Evolutionary conservation across 2,797 vertebrate genomes (phyloP), one percentile per base, ranked within the genome.

Genomic region (Sandelia bainsii): DNA sequence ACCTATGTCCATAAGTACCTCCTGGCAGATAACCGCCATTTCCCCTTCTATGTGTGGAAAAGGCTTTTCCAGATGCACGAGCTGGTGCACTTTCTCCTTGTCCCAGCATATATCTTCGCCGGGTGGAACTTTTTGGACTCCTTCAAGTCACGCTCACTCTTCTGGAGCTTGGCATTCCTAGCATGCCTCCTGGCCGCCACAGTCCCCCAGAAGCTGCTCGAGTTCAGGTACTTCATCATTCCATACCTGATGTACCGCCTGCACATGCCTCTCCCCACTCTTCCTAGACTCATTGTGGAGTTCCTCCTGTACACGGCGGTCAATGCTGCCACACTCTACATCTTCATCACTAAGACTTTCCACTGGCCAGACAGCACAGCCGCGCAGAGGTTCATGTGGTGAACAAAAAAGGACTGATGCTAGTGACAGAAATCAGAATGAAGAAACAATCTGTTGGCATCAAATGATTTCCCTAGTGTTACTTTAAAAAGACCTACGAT

Each of bases 341-440:
- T 98, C 66, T 99, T 99, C 83, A 77, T 99, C 69, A 87, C 91
- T 61, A 97, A 95, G 92, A 95, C 96, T 1, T 99, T 99, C 83
- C 93, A 86, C 1, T 99, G 98, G 98, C 95, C 96, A 0, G 76
- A 96, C 86, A 96, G 81, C 81, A 72, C 93, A 0, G 95, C 95
- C 69, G 73, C 93, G 5, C 98, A 99, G 87, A 96, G 98, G 73
- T 99, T 99, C 92, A 99, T 99, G 98, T 99, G 98, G 98, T 99
- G 85, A 93, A 66, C 44, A 2, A 32, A 11, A 22, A 60, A 16
- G 22, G 13, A 0, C 42, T 49, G 13, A 1, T 12, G 25, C 29
- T 57, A 52, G 16, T 25, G 5, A 13, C 20, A 9, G 44, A 48
- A 3, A 25, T 32, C 17, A 25, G 42, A 37, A 23, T n/a, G 25